These are phyloP conservation scores for Valencia hispanica DNA, from an alignment of 2,797 vertebrate genomes.

Conservation along the genomic window DNA sequence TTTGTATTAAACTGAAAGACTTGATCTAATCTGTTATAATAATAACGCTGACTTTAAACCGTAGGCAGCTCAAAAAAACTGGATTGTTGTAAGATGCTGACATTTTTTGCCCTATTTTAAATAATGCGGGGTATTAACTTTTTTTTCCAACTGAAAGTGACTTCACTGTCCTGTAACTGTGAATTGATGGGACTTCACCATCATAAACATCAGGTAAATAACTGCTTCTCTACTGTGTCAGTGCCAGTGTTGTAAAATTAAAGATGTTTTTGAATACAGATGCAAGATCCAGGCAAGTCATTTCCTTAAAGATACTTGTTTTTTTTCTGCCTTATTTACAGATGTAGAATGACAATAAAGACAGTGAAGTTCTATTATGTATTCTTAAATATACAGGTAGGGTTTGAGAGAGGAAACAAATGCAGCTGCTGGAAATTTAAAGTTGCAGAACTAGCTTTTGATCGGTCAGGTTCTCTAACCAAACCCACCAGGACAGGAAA, in stretches of 20 bases:
- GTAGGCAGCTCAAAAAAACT: constrained; percentile 22
- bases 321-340: background rate
- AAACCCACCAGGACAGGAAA: no score
- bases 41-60: constrained; percentile 14
- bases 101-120: constrained; percentile 49
- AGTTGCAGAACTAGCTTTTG: no score
- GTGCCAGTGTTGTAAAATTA: constrained; percentile 44
- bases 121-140: constrained; percentile 14
- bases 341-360: background rate
- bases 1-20: constrained; percentile 13
- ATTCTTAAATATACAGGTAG: no score
- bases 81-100: constrained; percentile 9
- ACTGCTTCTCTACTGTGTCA: constrained; percentile 3
- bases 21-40: constrained; percentile 17
- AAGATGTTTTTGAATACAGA: constrained; percentile 29
- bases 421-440: no score
- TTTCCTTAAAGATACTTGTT: background rate
- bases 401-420: no score
- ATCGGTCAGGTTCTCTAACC: no score
- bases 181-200: constrained; percentile 27
- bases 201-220: constrained; percentile 12
- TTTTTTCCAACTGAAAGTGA: background rate
- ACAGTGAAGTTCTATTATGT: no score
- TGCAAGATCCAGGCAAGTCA: background rate
- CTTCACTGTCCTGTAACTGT: constrained; percentile 28